Percentiles rank a stretch among this genome's conserved stretches.
phyloP scores from a whole-genome alignment of 2,113 vertebrate species.

The Panthera uncia region DNA sequence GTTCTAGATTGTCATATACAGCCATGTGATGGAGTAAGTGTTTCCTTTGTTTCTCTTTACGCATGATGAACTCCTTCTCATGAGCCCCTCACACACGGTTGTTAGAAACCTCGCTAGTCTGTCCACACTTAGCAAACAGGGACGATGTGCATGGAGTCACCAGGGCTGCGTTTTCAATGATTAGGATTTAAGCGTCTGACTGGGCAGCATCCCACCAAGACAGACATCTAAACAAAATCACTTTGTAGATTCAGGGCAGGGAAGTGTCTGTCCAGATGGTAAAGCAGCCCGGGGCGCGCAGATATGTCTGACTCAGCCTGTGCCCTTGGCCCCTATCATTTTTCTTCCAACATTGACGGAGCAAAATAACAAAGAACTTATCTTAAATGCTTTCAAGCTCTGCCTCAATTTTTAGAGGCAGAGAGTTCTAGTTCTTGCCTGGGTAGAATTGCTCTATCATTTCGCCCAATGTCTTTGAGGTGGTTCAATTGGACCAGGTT shows the following conservation, averaged over 20 bases:
- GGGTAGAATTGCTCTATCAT: neutral
- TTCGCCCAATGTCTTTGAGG: neutral
- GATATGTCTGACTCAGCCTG: neutral
- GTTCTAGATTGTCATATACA: fast-evolving
- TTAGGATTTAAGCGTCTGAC: neutral
- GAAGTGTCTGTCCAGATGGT: neutral
- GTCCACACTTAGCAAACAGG: fast-evolving
- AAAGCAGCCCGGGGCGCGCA: neutral
- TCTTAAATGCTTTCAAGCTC: neutral
- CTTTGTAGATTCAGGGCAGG: neutral
- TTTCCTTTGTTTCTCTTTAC: neutral
- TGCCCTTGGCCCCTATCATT: too few relatives aligned
- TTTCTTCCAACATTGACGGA: neutral
- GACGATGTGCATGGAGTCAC: too few relatives aligned
- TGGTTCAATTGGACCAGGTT: neutral
- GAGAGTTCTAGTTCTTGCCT: neutral
- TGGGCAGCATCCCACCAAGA: neutral
- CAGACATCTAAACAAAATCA: neutral
- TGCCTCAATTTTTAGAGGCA: neutral
- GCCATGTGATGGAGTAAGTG: neutral
- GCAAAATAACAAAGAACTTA: neutral
- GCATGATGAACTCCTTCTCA: neutral
- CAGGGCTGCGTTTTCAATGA: fast-evolving
- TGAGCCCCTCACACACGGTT: neutral
- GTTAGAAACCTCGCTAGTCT: neutral